Evolutionary conservation across 1,140 invertebrate genomes (phyloP).

Genomic region (Chironomus striatipennis): DNA sequence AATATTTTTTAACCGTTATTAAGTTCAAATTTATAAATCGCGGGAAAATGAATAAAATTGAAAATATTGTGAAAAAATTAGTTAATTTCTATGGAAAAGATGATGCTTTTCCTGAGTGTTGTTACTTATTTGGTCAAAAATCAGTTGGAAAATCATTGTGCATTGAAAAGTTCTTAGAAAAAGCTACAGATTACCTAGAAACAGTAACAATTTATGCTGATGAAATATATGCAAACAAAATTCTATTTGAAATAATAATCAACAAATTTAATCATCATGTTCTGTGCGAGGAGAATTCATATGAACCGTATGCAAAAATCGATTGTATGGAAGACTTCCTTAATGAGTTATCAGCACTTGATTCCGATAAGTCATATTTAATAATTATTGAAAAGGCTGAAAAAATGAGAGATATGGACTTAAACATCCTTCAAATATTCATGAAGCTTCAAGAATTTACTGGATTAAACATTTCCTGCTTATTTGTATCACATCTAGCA

Average conservation of each 20-base stretch:
- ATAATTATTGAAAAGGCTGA: constrained; percentile 74
- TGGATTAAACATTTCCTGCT: constrained; percentile 58
- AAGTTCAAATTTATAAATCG: neutral
- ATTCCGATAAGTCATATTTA: constrained; percentile 42
- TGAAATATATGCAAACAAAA: constrained; percentile 66
- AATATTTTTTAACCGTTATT: neutral
- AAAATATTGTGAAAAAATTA: neutral
- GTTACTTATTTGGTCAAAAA: neutral
- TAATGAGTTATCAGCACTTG: constrained; percentile 43
- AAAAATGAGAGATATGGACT: constrained; percentile 60
- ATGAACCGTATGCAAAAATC: constrained; percentile 45
- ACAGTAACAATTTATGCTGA: neutral
- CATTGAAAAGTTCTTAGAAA: neutral
- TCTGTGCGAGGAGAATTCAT: constrained; percentile 35
- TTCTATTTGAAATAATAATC: constrained; percentile 69
- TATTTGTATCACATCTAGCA: constrained; percentile 66
- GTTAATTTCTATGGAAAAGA: neutral
- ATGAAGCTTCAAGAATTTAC: constrained; percentile 65
- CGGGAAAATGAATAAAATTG: neutral
- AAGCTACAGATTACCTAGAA: neutral
- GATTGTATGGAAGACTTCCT: constrained; percentile 70
- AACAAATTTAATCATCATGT: constrained; percentile 45
- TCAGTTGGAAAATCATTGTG: constrained; percentile 12
- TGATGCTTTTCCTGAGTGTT: neutral
- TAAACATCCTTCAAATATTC: constrained; percentile 59